Base-by-base conservation (phyloP, 2,113 vertebrate species). In the Peromyscus leucopus region DNA sequence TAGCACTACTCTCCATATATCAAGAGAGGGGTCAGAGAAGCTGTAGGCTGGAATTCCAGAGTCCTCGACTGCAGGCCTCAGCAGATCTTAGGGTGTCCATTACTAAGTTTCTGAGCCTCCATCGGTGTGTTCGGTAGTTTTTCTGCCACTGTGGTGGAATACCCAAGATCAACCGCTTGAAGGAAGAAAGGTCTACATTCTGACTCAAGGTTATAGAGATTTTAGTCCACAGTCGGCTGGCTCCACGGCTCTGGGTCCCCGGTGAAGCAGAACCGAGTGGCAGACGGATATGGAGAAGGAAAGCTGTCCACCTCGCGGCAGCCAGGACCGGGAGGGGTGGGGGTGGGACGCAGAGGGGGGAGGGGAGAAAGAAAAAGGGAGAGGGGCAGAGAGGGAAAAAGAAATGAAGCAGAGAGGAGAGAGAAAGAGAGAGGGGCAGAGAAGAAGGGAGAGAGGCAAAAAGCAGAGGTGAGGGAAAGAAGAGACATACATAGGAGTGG, bases 41-140 rank as follows among this genome's bases (percentile, higher is more conserved):
- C 33, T 7, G 7, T 7, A 59, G 42, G 12, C 51, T 65, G 13
- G 42, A 93, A 72, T 36, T 72, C 36, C 42, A 46, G 26, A 75
- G 59, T 48, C 51, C 72, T 82, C 22, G 2, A 31, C 24, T 57
- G 76, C 36, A 65, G 39, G 39, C n/a, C 59, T 78, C 55, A 39
- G 22, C 3, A 24, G 1, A 72, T 59, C 59, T 46, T n/a, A 80
- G 24, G 59, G 75, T 65, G 19, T 55, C 31, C 57, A 31, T n/a
- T 78, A 55, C 42, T 63, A 17, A 87, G 83, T 90, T 83, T 42
- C 69, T 92, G 61, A 39, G 26, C 91, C 80, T 65, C 94, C 42
- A 55, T 51, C 33, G 55, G 48, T 22, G n/a, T 75, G 10, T 5
- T 51, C 22, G 42, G 36, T 46, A 90, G 28, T 9, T 61, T 46